Evolutionary conservation across 2,797 vertebrate species (phyloP).

Genomic region (Falco rusticolus): DNA sequence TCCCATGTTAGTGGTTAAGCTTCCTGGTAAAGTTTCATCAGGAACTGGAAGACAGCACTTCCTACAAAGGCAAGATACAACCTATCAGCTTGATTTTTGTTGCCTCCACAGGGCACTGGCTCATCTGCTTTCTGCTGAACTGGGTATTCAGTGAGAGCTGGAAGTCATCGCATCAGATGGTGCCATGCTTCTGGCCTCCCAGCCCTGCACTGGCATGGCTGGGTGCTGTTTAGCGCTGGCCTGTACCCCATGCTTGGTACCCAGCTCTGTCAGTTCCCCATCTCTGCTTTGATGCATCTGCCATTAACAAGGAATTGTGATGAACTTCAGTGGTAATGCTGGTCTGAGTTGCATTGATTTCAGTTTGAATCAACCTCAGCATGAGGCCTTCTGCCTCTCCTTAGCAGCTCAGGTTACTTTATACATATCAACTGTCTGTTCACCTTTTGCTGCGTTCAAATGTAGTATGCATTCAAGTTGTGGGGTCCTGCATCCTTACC

Average conservation of each 20-base stretch:
- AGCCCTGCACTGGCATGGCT: fast-evolving
- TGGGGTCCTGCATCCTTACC: background rate
- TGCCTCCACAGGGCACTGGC: fast-evolving
- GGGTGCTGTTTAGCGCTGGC: background rate
- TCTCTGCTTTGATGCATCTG: background rate
- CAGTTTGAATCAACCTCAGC: background rate
- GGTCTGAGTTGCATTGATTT: background rate
- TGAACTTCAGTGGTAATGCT: background rate
- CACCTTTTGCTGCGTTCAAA: background rate
- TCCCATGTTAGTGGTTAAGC: background rate
- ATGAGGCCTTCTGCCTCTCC: background rate
- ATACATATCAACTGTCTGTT: fast-evolving
- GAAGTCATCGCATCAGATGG: background rate
- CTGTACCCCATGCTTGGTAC: background rate
- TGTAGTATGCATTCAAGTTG: background rate
- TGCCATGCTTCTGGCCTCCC: background rate
- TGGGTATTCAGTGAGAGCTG: background rate
- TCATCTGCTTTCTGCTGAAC: background rate
- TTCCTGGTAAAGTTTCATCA: background rate
- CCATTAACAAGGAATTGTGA: background rate
- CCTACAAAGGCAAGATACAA: background rate
- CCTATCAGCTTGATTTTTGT: background rate
- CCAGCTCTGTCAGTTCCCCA: background rate
- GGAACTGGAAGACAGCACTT: background rate
- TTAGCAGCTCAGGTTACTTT: background rate